Conservation (phyloP, 2,797 vertebrate species). For the Natrix natrix region DNA sequence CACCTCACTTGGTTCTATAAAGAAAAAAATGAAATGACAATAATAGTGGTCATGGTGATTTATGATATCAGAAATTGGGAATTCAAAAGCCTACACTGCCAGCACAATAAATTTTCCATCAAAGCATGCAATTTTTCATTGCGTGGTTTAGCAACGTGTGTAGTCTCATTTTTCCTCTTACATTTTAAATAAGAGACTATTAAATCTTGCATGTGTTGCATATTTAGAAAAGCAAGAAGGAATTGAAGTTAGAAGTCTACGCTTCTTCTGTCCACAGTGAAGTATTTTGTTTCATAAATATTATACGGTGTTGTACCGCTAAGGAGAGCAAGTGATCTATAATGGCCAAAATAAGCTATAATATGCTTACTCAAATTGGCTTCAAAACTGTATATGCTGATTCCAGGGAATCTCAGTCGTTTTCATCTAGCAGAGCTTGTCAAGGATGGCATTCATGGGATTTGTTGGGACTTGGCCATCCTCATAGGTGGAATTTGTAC, state of each 20-base stretch:
- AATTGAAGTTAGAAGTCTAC: not conserved
- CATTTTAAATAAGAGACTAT: slow-evolving; percentile 33
- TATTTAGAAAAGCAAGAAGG: not conserved
- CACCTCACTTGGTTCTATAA: slow-evolving; percentile 60
- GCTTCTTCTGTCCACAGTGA: not conserved
- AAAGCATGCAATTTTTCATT: not conserved
- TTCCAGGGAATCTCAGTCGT: not conserved
- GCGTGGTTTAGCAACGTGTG: slow-evolving; percentile 16
- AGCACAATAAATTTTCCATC: slow-evolving; percentile 15
- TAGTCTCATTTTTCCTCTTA: slow-evolving; percentile 39
- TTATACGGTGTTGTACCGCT: not conserved
- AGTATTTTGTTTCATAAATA: not conserved
- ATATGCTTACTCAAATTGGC: not conserved
- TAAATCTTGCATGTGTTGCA: slow-evolving; percentile 16
- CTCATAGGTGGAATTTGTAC: not conserved
- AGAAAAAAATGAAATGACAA: not conserved
- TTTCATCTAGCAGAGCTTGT: not conserved
- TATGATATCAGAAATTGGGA: slow-evolving; percentile 17
- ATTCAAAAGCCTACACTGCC: slow-evolving; percentile 22
- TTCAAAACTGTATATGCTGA: not conserved
- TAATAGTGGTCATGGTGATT: slow-evolving; percentile 39
- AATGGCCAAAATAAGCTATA: not conserved
- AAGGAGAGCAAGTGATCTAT: not conserved
- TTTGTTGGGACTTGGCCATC: not conserved
- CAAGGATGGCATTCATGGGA: not conserved